Base-by-base conservation (phyloP, 2,113 vertebrate species). In the Zingel zingel region DNA sequence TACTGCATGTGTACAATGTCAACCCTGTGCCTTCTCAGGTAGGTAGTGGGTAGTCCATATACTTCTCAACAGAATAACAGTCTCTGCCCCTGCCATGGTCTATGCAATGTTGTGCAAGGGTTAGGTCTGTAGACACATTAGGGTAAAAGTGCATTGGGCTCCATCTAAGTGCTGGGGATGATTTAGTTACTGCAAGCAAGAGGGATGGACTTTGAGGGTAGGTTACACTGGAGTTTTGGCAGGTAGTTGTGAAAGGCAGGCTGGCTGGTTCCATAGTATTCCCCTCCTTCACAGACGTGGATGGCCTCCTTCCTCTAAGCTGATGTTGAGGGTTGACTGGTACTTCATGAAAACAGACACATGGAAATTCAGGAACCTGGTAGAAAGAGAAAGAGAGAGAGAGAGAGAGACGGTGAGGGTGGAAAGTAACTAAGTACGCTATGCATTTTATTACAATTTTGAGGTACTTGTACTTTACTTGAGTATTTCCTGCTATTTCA, bases 51-150 rank as follows among this genome's bases (percentile, higher is more conserved):
- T 78, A 77, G 77, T 83, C 87, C 79, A 53, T 77, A 77, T 25
- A 43, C 83, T 56, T 76, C 67, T 88, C 67, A 21, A 36, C 23
- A 62, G 57, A 65, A 43, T 90, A 88, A 91, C 92, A 93, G 93
- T 93, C 92, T 91, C 79, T 86, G 82, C 86, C 90, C 87, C 78
- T 58, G 81, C 82, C 82, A 75, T 87, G 86, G 89, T 90, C 88
- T 71, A 85, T 83, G 80, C 33, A 53, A 82, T 83, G 77, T 50
- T 87, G 82, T 76, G 74, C 74, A 74, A 79, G 79, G 86, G 78
- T 70, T 56, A 53, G 64, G 73, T 77, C 79, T 62, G 83, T 27
- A 66, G 59, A 85, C 77, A 79, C 73, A 71, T 9, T 57, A 79
- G 68, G 76, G 70, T 80, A 61, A 68, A 86, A 72, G 83, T 72